Conservation (phyloP, 2,888 invertebrate genomes). For the Athalia rosae region DNA sequence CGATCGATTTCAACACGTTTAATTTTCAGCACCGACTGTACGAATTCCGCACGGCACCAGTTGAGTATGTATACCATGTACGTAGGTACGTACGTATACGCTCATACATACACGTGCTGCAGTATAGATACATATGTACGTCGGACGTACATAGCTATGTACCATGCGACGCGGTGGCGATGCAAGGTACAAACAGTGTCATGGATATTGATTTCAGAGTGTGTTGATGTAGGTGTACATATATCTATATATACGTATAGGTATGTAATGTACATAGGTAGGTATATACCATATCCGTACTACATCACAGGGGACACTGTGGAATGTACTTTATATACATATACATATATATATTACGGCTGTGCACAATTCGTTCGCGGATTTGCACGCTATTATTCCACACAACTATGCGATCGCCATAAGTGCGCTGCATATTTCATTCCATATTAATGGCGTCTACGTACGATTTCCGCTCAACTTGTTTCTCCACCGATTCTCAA, state of each 20-base stretch:
- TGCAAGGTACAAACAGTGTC: conserved; percentile 64
- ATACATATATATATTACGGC: conserved; percentile 49
- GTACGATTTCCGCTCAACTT: not conserved
- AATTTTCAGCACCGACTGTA: conserved; percentile 28
- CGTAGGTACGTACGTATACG: no score
- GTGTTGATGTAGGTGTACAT: conserved; percentile 2
- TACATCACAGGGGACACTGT: conserved; percentile 65
- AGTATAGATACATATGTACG: no score
- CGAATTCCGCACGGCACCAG: conserved; percentile 11
- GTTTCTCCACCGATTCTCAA: not conserved
- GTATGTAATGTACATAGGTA: not conserved
- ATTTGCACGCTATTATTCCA: conserved; percentile 10
- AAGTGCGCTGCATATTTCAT: no score
- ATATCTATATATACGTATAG: not conserved
- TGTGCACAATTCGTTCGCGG: conserved; percentile 17
- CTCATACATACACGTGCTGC: no score
- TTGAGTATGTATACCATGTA: no score
- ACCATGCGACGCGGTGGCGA: conserved; percentile 54
- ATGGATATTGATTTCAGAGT: conserved; percentile 70
- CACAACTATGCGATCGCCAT: not conserved
- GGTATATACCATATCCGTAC: conserved; percentile 49
- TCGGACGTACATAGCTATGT: no score
- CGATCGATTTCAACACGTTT: not conserved
- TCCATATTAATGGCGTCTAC: no score
- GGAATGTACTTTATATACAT: conserved; percentile 70